These are phyloP conservation scores for Danionella cerebrum DNA, from an alignment of 2,113 vertebrate genomes.

Conservation along the genomic window DNA sequence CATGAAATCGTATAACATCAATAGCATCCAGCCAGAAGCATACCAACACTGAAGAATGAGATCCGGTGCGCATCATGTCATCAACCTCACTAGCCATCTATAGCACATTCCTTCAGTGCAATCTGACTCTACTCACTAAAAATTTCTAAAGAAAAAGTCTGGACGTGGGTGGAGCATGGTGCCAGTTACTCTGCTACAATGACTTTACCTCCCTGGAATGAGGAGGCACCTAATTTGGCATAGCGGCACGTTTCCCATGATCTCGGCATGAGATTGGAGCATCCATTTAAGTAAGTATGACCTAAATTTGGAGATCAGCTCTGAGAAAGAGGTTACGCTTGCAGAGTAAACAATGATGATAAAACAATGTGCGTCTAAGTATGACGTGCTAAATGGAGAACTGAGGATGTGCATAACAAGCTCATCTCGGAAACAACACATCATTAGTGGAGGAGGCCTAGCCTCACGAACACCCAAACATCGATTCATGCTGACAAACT, in stretches of 20 bases:
- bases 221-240: neutral
- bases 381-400: neutral
- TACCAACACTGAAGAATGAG: constrained; percentile 3
- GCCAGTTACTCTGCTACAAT: neutral
- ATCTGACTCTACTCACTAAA: neutral
- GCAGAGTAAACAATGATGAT: constrained; percentile 17
- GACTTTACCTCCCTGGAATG: neutral
- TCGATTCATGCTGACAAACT: constrained; percentile 8
- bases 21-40: too few species aligned
- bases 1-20: constrained; percentile 15
- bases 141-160: neutral
- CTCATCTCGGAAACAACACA: neutral
- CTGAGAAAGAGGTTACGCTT: constrained; percentile 38
- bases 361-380: constrained; percentile 21
- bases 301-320: constrained; percentile 7
- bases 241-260: constrained; percentile 5
- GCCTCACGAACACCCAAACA: constrained; percentile 6
- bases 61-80: neutral
- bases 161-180: neutral
- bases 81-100: neutral
- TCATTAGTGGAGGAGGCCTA: constrained; percentile 22
- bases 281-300: constrained; percentile 24
- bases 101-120: neutral
- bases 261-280: neutral
- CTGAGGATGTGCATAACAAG: constrained; percentile 7